Evolutionary conservation across 2,888 invertebrate genomes (phyloP).

Genomic region (Leuctra nigra): DNA sequence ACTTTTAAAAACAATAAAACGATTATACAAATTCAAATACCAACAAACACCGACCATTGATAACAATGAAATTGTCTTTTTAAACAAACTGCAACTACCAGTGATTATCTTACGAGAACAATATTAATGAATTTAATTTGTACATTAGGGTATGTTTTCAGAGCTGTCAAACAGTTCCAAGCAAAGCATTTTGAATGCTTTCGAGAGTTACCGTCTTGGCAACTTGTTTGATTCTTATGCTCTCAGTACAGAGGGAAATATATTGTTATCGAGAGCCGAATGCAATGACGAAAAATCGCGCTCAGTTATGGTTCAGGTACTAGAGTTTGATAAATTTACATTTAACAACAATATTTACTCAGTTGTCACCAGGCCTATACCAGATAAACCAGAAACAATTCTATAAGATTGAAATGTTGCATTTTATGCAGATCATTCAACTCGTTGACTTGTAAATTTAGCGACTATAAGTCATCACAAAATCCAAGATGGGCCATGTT

Average conservation of each 20-base stretch:
- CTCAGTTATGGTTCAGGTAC: not conserved
- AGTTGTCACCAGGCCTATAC: not conserved
- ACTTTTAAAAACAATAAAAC: no score
- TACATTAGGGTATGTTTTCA: no score
- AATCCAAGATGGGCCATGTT: no score
- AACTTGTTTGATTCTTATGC: not conserved
- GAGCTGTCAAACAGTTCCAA: not conserved
- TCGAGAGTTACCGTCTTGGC: not conserved
- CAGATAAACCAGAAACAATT: not conserved
- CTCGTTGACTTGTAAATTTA: not conserved
- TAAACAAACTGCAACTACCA: conserved; percentile 21
- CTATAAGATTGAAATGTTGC: not conserved
- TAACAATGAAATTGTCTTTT: conserved; percentile 23
- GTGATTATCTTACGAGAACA: not conserved
- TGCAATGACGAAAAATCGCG: conserved; percentile 20
- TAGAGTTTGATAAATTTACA: conserved; percentile 15
- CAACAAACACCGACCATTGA: conserved; percentile 24
- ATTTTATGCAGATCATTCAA: not conserved
- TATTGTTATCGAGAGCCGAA: conserved; percentile 13
- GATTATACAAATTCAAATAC: no score
- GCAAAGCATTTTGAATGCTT: no score
- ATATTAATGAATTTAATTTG: no score
- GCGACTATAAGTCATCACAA: not conserved
- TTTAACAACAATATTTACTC: not conserved
- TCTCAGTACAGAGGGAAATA: not conserved